Percentiles rank a stretch among this genome's conserved stretches.
These are phyloP conservation scores for Tragelaphus buxtoni DNA, from an alignment of 2,113 vertebrate genomes.

Conservation along the genomic window DNA sequence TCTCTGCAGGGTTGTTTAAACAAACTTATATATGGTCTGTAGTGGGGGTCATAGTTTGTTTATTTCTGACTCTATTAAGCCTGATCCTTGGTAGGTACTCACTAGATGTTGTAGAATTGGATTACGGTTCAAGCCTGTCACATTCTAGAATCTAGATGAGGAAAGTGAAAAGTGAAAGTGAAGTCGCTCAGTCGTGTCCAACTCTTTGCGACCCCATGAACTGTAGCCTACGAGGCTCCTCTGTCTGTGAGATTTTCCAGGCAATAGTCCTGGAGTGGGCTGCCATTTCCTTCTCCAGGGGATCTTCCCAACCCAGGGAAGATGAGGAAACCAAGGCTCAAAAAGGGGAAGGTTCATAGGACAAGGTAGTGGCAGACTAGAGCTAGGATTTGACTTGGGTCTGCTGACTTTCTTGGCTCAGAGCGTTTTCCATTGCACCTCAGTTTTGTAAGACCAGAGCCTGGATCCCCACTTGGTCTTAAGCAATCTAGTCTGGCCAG, in stretches of 20 bases:
- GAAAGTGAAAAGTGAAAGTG: background rate
- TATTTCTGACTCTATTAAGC: background rate
- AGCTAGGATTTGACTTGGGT: background rate
- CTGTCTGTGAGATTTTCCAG: too few relatives aligned
- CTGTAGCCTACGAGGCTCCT: too few relatives aligned
- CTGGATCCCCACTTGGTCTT: background rate
- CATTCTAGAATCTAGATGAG: background rate
- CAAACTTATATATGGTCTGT: constrained; percentile 64
- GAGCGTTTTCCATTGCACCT: background rate
- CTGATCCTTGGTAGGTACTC: background rate
- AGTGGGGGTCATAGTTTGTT: background rate
- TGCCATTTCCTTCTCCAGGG: too few relatives aligned
- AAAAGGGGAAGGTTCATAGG: background rate
- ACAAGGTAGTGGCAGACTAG: background rate
- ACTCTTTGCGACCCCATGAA: too few relatives aligned
- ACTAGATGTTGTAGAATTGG: background rate
- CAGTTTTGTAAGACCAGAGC: background rate
- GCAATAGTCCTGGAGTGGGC: too few relatives aligned
- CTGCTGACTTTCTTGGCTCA: background rate
- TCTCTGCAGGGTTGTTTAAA: constrained; percentile 66
- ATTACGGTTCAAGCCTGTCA: background rate
- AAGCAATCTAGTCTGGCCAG: background rate
- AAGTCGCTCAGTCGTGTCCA: too few relatives aligned
- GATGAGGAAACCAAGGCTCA: background rate
- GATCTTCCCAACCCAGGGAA: background rate